A percentile compares a stretch with the other conserved stretches of the same genome.
Evolutionary conservation across 2,797 vertebrate genomes (phyloP).

Genomic region (Crax fasciolata): DNA sequence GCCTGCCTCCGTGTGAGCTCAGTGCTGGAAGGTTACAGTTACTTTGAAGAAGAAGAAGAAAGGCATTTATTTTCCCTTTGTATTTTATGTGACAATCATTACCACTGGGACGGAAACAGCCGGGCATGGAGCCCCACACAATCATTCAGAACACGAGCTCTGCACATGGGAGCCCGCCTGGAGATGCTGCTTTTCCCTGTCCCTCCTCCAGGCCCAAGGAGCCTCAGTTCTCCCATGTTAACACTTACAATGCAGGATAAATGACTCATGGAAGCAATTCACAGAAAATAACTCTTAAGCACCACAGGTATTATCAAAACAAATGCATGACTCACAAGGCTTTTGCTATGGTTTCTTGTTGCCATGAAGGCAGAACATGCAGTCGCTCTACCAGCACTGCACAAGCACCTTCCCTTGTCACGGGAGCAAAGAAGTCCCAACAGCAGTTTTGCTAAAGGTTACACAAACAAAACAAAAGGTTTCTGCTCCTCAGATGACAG

Average conservation of each 20-base stretch:
- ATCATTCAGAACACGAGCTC: neutral
- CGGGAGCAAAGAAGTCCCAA: neutral
- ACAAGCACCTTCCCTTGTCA: neutral
- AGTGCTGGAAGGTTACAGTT: constrained; percentile 18
- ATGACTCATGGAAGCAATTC: constrained; percentile 1
- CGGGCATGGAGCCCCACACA: neutral
- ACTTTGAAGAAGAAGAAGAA: constrained; percentile 63
- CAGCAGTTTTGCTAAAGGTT: fast-evolving
- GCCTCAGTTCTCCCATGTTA: neutral
- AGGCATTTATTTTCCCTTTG: constrained; percentile 53
- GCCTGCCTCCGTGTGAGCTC: neutral
- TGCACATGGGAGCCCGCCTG: neutral
- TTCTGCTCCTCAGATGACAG: neutral
- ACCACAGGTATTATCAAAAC: neutral
- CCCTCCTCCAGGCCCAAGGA: neutral
- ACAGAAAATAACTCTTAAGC: neutral
- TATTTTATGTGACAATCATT: constrained; percentile 20
- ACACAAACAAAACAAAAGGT: neutral
- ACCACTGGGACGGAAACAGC: constrained; percentile 14
- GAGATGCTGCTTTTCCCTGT: constrained; percentile 5
- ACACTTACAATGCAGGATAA: neutral
- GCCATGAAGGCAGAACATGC: neutral
- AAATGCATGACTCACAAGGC: neutral
- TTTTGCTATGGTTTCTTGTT: neutral
- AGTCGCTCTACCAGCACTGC: neutral